Evolutionary conservation across 2,113 vertebrate species (phyloP), one percentile per base, ranked within the genome.

Genomic region (Sphaerodactylus townsendi): DNA sequence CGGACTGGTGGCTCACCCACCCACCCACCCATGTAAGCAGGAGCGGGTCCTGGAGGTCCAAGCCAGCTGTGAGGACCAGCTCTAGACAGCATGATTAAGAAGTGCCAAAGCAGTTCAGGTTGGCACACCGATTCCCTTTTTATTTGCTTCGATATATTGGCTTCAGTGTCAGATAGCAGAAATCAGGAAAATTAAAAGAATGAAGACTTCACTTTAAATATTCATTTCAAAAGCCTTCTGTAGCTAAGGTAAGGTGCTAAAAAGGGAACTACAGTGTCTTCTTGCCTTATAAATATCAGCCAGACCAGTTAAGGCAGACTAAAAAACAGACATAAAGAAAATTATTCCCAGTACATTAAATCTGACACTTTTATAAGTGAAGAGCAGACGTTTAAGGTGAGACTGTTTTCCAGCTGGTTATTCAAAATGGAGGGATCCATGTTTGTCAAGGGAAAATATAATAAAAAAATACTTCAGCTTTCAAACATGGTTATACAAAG

Each of bases 301-400:
- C 11, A 19, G 50, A n/a, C 10, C 68, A 17, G 37, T 69, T 37
- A 66, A 76, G 71, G 17, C 80, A 65, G 66, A 6, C 68, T 65
- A 10, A 39, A 71, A 78, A 13, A 78, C 5, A 77, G 74, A 39
- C 53, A 82, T 72, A 86, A 72, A 85, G 70, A 50, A 72, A 82
- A 71, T 77, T 41, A 56, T 46, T 78, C 74, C 59, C 59, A 33
- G 44, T 65, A 72, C 28, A 53, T 77, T 82, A 78, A 72, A 23
- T 53, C 33, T 82, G 69, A 41, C 41, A 82, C 41, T 72, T 82
- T 82, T 82, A 70, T 77, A 65, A 33, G 19, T 65, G 35, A 64
- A 82, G 44, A 72, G 28, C 28, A 77, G 30, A 77, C 71, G 78
- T 86, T 64, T 71, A 65, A 86, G 80, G 74, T 73, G 59, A 71